Percentiles rank a stretch among this genome's conserved stretches.
Conservation (phyloP, 2,113 vertebrate species). For the Odocoileus virginianus region DNA sequence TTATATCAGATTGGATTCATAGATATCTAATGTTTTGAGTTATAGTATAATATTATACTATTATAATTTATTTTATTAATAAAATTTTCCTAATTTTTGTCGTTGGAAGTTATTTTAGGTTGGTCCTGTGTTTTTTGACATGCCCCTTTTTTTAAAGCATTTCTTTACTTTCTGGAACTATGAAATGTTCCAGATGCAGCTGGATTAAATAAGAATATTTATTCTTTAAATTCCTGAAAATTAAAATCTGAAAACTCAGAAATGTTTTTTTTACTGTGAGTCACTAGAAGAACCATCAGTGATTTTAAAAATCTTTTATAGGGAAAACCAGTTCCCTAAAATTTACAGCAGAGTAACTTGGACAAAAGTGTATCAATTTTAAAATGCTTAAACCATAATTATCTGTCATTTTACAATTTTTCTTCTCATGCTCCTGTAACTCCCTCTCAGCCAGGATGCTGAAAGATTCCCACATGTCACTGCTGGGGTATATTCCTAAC, state of each 20-base stretch:
- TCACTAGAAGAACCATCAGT: not conserved
- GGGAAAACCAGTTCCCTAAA: not conserved
- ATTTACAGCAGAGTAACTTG: not conserved
- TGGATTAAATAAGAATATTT: not conserved
- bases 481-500: not conserved
- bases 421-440: not conserved
- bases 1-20: not conserved
- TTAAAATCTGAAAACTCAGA: not conserved
- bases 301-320: not conserved
- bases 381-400: not conserved
- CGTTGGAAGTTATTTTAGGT: not conserved
- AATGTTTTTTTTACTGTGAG: not conserved
- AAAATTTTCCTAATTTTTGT: not conserved
- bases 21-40: not conserved
- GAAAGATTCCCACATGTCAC: not conserved
- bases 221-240: conserved; percentile 10
- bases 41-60: not conserved
- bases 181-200: not conserved
- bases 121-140: not conserved
- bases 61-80: not conserved
- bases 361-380: not conserved
- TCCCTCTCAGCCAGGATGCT: not conserved
- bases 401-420: not conserved
- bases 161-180: not conserved
- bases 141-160: not conserved